A percentile compares a stretch with the other conserved stretches of the same genome.
These are phyloP conservation scores for Rhabdomys dilectus DNA, from an alignment of 2,113 vertebrate genomes.

Conservation along the genomic window DNA sequence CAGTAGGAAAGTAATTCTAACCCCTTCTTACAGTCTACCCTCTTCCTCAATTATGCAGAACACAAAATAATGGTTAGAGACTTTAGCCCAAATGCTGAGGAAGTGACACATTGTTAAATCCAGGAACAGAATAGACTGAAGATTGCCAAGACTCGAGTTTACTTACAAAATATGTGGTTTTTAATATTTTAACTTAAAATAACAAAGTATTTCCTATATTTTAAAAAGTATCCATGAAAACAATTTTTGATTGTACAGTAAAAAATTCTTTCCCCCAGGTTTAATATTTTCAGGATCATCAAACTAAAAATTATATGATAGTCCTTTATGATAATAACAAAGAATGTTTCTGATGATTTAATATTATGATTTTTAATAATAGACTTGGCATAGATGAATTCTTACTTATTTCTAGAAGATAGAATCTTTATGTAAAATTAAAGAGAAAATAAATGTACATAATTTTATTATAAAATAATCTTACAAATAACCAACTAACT, in stretches of 20 bases:
- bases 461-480: background rate
- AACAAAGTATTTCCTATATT: background rate
- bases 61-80: background rate
- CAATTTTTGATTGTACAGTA: background rate
- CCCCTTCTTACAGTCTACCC: background rate
- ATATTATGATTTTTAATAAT: background rate
- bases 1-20: background rate
- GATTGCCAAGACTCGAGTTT: background rate
- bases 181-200: background rate
- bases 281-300: background rate
- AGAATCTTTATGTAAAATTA: background rate
- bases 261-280: background rate
- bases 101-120: background rate
- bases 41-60: no score
- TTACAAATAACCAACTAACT: background rate
- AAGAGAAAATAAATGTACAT: background rate
- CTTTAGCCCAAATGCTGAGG: background rate
- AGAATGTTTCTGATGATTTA: background rate
- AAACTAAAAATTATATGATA: background rate
- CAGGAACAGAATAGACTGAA: background rate
- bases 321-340: background rate
- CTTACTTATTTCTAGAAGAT: background rate
- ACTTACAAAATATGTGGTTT: background rate
- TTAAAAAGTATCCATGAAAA: background rate
- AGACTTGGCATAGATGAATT: background rate